Conservation (phyloP, 2,888 invertebrate species). For the Choristoneura rosaceana region DNA sequence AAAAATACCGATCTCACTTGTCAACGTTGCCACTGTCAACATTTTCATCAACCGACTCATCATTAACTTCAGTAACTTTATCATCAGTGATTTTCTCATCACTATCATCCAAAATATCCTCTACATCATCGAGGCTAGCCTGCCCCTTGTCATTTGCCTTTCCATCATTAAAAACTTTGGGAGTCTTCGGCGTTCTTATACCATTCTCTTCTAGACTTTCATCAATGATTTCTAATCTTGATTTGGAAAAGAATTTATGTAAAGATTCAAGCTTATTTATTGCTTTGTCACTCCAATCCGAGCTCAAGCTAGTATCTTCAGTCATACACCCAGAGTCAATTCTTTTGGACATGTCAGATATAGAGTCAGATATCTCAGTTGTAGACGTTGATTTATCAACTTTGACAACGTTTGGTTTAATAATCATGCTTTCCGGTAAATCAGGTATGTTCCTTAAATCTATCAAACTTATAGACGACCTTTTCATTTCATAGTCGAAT, state of each 20-base stretch:
- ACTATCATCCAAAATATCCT: conserved; percentile 74
- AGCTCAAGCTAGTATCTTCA: conserved; percentile 70
- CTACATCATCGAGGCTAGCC: conserved; percentile 78
- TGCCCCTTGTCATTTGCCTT: conserved; percentile 64
- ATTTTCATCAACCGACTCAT: conserved; percentile 27
- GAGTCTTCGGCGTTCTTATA: conserved; percentile 56
- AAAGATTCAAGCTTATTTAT: conserved; percentile 77
- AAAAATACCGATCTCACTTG: conserved; percentile 22
- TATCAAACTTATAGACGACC: conserved; percentile 74
- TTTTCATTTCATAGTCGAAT: conserved; percentile 70
- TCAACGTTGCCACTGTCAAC: conserved; percentile 37
- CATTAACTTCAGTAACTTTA: conserved; percentile 40
- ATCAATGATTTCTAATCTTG: conserved; percentile 79
- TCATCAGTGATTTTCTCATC: conserved; percentile 42
- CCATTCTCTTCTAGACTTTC: conserved; percentile 73
- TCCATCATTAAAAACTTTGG: conserved; percentile 44
- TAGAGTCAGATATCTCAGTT: conserved; percentile 73
- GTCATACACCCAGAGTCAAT: conserved; percentile 76
- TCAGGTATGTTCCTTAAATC: conserved; percentile 78
- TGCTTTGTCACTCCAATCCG: conserved; percentile 71
- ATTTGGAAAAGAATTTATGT: conserved; percentile 76
- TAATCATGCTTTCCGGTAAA: conserved; percentile 74
- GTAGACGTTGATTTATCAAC: conserved; percentile 79
- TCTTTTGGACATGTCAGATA: conserved; percentile 68
- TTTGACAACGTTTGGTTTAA: conserved; percentile 72